Evolutionary conservation across 2,888 invertebrate genomes (phyloP), one percentile per base, ranked within the genome.

Genomic region (Eumerus sabulonum): DNA sequence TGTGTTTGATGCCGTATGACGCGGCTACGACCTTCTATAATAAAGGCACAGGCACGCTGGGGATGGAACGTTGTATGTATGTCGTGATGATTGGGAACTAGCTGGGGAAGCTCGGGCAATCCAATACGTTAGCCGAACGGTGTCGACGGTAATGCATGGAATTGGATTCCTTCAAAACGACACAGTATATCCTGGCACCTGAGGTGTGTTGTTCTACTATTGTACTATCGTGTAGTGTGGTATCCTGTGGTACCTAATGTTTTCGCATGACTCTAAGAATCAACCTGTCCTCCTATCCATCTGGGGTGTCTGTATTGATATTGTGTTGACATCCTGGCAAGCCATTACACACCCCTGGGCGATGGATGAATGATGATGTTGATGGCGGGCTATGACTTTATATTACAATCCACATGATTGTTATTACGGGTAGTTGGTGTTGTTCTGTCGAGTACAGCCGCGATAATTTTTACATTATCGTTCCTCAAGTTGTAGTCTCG

Each of bases 311-410:
- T 51, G 44, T 47, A 53, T 54, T 19, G 18, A 54, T 71, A 71
- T 82, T 81, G 81, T 63, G 82, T 76, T 83, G 83, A 83, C 82
- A 83, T 82, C 84, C 76, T 82, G 84, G 84, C 83, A 84, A 84
- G 84, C 84, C 84, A 84, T 83, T 73, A 74, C 72, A 71, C 70
- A 68, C 70, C 76, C 82, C 40, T 82, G 12, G 18, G 19, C 40
- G n/a, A 40, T 5, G 40, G 40, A 11, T 40, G 27, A 27, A 27
- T 27, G 27, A 27, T 27, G 27, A 27, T 27, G 27, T 4, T 27
- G 27, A 27, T 27, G 64, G 64, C 53, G 53, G 64, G 44, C 53
- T 54, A 48, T 66, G 64, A 35, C 63, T 76, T 59, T 47, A 42
- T 54, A 40, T 59, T 64, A 54, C 64, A 64, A 76, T 76, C 63